Conservation (phyloP, 2,113 vertebrate species). For the Vulpes vulpes region DNA sequence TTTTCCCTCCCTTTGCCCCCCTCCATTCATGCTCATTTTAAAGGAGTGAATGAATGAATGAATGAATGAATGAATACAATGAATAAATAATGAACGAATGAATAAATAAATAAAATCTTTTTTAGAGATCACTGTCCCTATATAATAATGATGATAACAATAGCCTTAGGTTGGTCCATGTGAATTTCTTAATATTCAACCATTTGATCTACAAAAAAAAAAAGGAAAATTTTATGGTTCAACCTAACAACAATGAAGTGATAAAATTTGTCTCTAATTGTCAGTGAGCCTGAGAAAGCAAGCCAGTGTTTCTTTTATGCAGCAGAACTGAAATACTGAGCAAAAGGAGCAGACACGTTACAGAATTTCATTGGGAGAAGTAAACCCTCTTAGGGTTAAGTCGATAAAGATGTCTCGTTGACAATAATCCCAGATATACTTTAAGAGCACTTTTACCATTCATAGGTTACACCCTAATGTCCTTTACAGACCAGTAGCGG, state of each 20-base stretch:
- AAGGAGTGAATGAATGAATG: not conserved
- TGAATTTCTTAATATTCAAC: slow-evolving; percentile 30
- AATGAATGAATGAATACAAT: too few species aligned
- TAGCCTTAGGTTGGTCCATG: not conserved
- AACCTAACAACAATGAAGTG: not conserved
- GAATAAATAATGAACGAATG: too few species aligned
- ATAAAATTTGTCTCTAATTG: not conserved
- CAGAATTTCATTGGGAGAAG: not conserved
- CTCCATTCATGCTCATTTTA: not conserved
- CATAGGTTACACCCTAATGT: not conserved
- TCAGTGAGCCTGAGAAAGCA: not conserved
- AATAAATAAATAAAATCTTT: not conserved
- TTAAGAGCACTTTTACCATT: slow-evolving; percentile 28
- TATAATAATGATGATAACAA: not conserved
- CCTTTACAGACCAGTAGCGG: not conserved
- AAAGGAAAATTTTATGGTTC: not conserved
- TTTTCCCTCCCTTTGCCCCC: not conserved
- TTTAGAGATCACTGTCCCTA: not conserved
- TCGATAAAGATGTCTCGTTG: not conserved
- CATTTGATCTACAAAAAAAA: not conserved
- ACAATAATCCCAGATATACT: not conserved
- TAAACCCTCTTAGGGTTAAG: not conserved
- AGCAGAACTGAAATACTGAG: not conserved
- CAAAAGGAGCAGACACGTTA: not conserved
- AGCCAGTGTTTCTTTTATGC: not conserved